phyloP scores from a whole-genome alignment of 1,140 invertebrate species.

The Lineus longissimus region DNA sequence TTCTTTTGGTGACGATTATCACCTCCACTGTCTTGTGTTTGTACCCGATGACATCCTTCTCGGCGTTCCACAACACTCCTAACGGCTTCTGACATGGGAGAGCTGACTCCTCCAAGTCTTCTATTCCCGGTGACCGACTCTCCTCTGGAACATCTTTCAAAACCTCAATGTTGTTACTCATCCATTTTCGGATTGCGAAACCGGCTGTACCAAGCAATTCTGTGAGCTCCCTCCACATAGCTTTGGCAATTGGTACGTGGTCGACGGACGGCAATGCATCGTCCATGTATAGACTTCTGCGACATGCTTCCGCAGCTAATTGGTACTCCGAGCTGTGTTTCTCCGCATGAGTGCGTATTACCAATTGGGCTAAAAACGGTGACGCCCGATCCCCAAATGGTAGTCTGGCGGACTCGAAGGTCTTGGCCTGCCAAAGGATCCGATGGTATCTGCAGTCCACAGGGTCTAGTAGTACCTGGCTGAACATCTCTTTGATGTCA shows the following conservation, averaged over 20 bases:
- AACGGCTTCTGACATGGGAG: background rate
- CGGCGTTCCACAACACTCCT: background rate
- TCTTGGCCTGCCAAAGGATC: background rate
- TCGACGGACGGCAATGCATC: slow-evolving; percentile 15
- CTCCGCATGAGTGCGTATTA: background rate
- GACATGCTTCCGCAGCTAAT: slow-evolving; percentile 6
- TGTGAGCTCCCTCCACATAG: background rate
- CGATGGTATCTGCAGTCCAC: background rate
- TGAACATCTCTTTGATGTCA: background rate
- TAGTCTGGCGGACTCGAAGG: background rate
- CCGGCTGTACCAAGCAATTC: slow-evolving; percentile 7
- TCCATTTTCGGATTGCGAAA: slow-evolving; percentile 16
- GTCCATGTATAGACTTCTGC: slow-evolving; percentile 23
- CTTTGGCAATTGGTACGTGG: slow-evolving; percentile 7
- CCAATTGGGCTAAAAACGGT: background rate
- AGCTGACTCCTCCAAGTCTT: background rate
- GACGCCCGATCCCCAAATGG: background rate
- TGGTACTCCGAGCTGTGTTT: background rate
- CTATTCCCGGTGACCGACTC: background rate
- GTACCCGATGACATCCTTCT: background rate
- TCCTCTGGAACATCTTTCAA: slow-evolving; percentile 9
- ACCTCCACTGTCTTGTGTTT: background rate
- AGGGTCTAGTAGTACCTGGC: background rate
- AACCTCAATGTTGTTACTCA: slow-evolving; percentile 12
- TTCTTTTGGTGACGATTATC: background rate